Evolutionary conservation across 2,888 invertebrate genomes (phyloP), one percentile per base, ranked within the genome.

Genomic region (Hirtodrosophila cameraria): DNA sequence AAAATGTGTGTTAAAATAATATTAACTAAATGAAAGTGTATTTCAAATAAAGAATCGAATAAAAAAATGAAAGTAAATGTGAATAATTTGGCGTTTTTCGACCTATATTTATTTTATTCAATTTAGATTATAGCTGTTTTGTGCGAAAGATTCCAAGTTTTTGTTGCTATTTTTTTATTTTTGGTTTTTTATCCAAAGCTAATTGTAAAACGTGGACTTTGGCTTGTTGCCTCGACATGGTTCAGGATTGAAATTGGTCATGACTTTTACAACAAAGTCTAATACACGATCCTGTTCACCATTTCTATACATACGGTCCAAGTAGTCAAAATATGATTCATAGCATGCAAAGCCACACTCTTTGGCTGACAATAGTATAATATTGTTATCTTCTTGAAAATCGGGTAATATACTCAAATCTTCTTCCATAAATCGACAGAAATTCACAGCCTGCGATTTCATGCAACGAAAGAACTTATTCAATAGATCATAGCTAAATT

Each of bases 21-120:
- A 76, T 54, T 63, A 49, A 75, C 28, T 30, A 43, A 71, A 72
- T 48, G 59, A 64, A 52, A n/a, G 61, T 80, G 87, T 80, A 77
- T 77, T 81, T 81, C 78, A 66, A 81, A n/a, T 59, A 76, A 67
- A 48, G 80, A 80, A 87, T 78, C 79, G 83, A 80, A 80, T 85
- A 87, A 80, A 80, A 86, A 61, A 66, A 73, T 70, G 58, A 49
- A 66, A 63, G 48, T 48, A 70, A 68, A 64, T 42, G 18, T 12
- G 31, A 28, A 41, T 33, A 5, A 23, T 31, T 27, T 5, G 2
- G 23, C 8, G n/a, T 39, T 33, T 31, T 48, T 45, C 9, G 16
- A 46, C 12, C n/a, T n/a, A n/a, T n/a, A n/a, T 16, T 6, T 3
- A 46, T 25, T 38, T 23, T 12, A 5, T 20, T 25, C 3, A 43